Base-by-base conservation (phyloP, 2,113 vertebrate genomes). In the Pollachius pollachius region DNA sequence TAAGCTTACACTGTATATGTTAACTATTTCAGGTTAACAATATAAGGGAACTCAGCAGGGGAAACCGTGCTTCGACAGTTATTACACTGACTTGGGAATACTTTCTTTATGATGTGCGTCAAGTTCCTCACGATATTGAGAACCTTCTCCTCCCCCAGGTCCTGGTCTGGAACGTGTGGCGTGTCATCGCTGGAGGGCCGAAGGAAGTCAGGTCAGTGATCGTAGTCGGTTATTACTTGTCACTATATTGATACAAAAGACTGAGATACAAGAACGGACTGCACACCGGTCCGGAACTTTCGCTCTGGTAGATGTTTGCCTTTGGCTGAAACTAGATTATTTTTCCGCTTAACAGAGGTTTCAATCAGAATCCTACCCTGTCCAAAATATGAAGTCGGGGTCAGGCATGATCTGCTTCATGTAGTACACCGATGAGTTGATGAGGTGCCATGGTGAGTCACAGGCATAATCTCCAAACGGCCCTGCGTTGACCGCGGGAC, bases 371-470 rank as follows among this genome's bases (percentile, higher is more conserved):
- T 6, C 30, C 90, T 89, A 98, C 97, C 97, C 97, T 0, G 95
- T 99, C 97, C 96, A 99, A 27, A 98, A 70, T 64, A 99, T 95
- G 87, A 99, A 99, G 87, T 97, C 95, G 0, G 94, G 97, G 21
- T 86, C 67, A 0, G 80, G 92, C 65, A 94, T 90, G 30, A 92
- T 92, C 8, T 9, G 41, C 80, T 84, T 93, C 96, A 97, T 97
- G 67, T 94, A 92, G 3, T 89, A 72, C 60, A 92, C 37, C 2
- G 95, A 92, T 17, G 94, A 95, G 82, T 82, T 81, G 15, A 98
- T 92, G 7, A 99, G 94, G 0, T 18, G 21, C 94, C 93, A 94
- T 3, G 96, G 94, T 0, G 97, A 88, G 25, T 99, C 97, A 61
- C 97, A 99, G 9, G 84, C 76, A 81, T 97, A 94, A 75, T 94